Conservation (phyloP, 2,113 vertebrate species). For the Micromys minutus region DNA sequence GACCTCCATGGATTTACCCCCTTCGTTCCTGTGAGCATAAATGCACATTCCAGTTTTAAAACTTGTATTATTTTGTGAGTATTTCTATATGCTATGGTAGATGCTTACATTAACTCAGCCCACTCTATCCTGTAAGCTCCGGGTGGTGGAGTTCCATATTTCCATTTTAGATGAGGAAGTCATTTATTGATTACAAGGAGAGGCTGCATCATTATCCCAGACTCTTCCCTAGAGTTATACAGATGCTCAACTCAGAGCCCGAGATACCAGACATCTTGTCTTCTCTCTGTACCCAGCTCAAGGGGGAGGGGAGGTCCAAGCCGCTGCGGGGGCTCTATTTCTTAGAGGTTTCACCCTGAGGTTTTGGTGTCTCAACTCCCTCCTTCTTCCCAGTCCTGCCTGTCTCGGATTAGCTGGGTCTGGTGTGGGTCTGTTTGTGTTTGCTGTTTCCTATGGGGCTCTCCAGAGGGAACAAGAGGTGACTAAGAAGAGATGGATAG, state of each 20-base stretch:
- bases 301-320: not conserved
- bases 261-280: not conserved
- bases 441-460: not conserved
- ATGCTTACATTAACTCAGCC: not conserved
- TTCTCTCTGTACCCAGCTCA: not conserved
- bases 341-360: not conserved
- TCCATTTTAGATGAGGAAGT: not conserved
- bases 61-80: too few relatives aligned
- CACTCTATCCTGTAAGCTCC: not conserved
- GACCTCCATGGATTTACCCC: not conserved
- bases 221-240: not conserved
- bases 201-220: not conserved
- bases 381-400: not conserved
- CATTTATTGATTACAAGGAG: not conserved
- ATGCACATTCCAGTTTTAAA: not conserved
- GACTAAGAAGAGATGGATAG: too few relatives aligned
- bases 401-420: not conserved
- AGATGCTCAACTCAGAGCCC: not conserved
- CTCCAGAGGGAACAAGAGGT: too few relatives aligned
- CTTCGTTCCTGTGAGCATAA: not conserved
- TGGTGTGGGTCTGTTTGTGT: not conserved
- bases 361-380: too few relatives aligned
- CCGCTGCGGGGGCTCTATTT: not conserved
- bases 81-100: not conserved
- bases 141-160: not conserved